These are phyloP conservation scores for Parazoanthus swiftii DNA, from an alignment of 92 coral and sea anemone species.

Conservation along the genomic window DNA sequence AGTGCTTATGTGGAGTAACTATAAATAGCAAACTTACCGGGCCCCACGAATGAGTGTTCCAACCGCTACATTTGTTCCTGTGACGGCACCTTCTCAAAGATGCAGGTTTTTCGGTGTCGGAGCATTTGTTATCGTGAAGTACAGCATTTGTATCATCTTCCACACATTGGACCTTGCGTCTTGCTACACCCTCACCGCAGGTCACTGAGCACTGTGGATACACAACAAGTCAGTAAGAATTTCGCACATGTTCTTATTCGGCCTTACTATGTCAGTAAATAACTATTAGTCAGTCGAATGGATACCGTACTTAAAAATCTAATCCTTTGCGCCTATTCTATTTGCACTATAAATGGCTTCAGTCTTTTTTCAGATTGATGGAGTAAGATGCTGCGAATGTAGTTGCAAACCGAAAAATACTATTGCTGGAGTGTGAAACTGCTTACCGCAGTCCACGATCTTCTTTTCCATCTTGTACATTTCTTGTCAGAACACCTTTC, in stretches of 20 bases:
- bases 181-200: conserved; percentile 31
- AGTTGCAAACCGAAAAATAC: neutral
- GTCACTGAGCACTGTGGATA: conserved; percentile 39
- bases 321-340: neutral
- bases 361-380: neutral
- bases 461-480: conserved; percentile 28
- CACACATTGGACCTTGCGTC: conserved; percentile 25
- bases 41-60: conserved; percentile 31
- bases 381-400: neutral
- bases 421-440: neutral
- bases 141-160: conserved; percentile 33
- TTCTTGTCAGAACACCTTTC: conserved; percentile 35
- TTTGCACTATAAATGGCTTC: no score
- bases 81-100: neutral
- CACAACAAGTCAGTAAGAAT: neutral
- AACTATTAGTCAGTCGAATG: no score
- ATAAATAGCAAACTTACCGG: neutral
- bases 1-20: neutral
- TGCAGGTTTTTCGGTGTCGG: conserved; percentile 9
- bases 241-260: neutral
- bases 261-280: neutral
- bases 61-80: conserved; percentile 35
- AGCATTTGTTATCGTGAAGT: conserved; percentile 22
- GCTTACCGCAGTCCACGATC: conserved; percentile 20
- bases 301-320: neutral